A percentile compares a stretch with the other conserved stretches of the same genome.
Evolutionary conservation across 1,140 invertebrate genomes (phyloP).

Genomic region (Phthorimaea operculella): DNA sequence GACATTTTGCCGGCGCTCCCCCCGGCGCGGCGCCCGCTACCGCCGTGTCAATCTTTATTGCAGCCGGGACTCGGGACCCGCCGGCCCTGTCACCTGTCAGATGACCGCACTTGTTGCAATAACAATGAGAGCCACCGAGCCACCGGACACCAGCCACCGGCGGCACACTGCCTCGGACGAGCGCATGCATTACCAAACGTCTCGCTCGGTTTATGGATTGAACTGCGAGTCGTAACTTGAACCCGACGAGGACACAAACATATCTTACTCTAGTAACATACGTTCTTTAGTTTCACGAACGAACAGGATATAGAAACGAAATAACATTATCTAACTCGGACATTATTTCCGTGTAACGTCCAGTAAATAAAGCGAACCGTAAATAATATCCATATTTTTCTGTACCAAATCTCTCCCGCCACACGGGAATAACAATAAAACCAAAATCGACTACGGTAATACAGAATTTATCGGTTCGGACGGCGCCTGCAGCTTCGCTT

Average conservation of each 20-base stretch:
- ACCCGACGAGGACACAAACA: background rate
- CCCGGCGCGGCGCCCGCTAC: constrained; percentile 19
- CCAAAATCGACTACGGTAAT: constrained; percentile 57
- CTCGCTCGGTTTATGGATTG: background rate
- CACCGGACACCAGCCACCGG: background rate
- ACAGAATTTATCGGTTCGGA: constrained; percentile 61
- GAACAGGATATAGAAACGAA: no score
- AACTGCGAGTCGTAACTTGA: background rate
- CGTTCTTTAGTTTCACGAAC: no score
- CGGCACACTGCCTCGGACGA: no score
- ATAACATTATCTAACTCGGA: no score
- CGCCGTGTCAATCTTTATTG: constrained; percentile 55
- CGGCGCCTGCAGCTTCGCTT: constrained; percentile 49
- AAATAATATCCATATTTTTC: constrained; percentile 13
- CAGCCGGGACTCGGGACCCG: constrained; percentile 14
- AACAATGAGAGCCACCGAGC: constrained; percentile 13
- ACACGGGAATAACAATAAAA: constrained; percentile 54
- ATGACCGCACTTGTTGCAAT: constrained; percentile 22
- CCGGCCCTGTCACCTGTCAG: constrained; percentile 22
- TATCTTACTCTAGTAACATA: no score
- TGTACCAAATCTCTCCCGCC: constrained; percentile 43
- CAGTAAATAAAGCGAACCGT: background rate
- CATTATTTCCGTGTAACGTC: no score
- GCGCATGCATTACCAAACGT: background rate
- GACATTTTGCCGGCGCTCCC: constrained; percentile 46